phyloP scores from a whole-genome alignment of 2,888 invertebrate species.

The Drosophila pegasa region DNA sequence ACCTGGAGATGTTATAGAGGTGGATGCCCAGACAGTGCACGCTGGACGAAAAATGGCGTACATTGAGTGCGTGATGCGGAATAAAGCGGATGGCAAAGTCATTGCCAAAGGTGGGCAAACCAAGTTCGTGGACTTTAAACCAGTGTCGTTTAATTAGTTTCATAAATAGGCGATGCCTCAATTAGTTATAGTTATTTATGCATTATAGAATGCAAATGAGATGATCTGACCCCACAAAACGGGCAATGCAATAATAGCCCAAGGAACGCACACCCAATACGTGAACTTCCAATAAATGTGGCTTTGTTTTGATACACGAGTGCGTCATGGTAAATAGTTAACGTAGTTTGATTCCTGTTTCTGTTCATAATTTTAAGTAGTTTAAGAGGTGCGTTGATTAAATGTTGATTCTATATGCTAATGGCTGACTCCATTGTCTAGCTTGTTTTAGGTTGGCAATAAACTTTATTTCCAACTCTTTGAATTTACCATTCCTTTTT shows the following conservation, averaged over 20 bases:
- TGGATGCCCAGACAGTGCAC: conserved; percentile 91
- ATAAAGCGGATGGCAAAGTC: conserved; percentile 90
- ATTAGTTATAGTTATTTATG: too few species aligned
- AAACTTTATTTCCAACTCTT: neutral
- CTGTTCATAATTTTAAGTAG: conserved; percentile 12
- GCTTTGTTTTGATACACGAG: conserved; percentile 45
- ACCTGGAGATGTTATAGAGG: conserved; percentile 91
- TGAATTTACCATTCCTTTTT: neutral
- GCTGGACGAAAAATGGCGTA: conserved; percentile 93
- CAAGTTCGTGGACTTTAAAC: conserved; percentile 88
- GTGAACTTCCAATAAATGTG: conserved; percentile 77
- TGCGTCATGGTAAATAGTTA: conserved; percentile 47
- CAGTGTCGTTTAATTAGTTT: too few species aligned
- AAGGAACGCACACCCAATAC: conserved; percentile 93
- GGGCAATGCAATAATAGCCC: conserved; percentile 90
- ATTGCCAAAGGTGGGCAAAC: conserved; percentile 94
- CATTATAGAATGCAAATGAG: too few species aligned
- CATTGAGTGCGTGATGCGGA: conserved; percentile 91
- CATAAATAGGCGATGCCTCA: too few species aligned
- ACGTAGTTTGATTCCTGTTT: neutral
- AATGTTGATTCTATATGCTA: conserved; percentile 73
- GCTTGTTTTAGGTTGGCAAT: conserved; percentile 25
- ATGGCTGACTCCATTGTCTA: conserved; percentile 21
- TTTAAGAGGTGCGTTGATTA: conserved; percentile 46
- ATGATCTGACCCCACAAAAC: conserved; percentile 87